These are phyloP conservation scores for Tetragonisca angustula DNA, from an alignment of 2,888 invertebrate genomes.

Conservation along the genomic window DNA sequence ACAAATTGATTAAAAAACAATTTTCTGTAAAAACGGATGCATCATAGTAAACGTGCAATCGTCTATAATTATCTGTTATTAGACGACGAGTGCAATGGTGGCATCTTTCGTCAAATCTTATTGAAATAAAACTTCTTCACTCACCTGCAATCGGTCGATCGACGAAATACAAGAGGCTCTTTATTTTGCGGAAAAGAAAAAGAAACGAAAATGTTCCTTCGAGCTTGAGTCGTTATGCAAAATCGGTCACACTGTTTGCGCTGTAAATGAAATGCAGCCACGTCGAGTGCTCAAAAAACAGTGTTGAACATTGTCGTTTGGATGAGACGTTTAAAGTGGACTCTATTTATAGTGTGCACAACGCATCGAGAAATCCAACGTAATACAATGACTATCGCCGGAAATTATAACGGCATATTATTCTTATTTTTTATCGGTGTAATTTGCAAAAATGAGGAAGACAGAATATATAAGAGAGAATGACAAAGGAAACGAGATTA, in stretches of 20 bases:
- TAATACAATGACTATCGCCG: slow-evolving; percentile 45
- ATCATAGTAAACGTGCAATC: background rate
- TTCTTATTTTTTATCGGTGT: background rate
- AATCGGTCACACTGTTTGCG: background rate
- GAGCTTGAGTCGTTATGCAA: background rate
- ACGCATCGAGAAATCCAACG: slow-evolving; percentile 57
- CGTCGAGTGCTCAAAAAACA: slow-evolving; percentile 38
- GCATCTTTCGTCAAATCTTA: background rate
- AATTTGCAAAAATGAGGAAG: background rate
- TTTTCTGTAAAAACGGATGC: background rate
- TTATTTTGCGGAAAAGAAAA: background rate
- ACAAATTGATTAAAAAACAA: background rate
- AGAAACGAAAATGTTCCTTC: background rate
- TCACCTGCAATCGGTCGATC: too few relatives aligned
- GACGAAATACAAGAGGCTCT: background rate
- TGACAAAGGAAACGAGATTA: background rate
- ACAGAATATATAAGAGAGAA: background rate
- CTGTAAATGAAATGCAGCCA: background rate
- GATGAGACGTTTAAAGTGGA: slow-evolving; percentile 19
- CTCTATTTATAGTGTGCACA: slow-evolving; percentile 52
- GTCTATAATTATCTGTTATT: background rate
- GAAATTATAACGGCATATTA: slow-evolving; percentile 5
- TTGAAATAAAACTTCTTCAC: too few relatives aligned
- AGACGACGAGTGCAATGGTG: background rate
- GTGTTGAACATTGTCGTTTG: slow-evolving; percentile 44